Evolutionary conservation across 2,797 vertebrate species (phyloP).

Genomic region (Numenius phaeopus): DNA sequence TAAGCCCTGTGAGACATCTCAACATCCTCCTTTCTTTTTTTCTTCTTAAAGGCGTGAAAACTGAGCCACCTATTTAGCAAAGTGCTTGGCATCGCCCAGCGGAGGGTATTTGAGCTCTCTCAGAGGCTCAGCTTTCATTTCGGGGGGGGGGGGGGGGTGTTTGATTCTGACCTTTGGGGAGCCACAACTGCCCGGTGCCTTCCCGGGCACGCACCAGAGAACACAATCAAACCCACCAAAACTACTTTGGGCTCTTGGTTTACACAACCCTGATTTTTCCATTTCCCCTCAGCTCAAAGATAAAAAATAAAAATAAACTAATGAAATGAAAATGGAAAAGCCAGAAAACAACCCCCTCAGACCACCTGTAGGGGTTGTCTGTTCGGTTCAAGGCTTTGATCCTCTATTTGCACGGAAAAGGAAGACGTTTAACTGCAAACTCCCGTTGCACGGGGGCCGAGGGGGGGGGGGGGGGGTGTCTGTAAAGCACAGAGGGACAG

Average conservation of each 20-base stretch:
- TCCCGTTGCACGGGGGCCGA: background rate
- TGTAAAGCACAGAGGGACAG: background rate
- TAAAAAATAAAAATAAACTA: background rate
- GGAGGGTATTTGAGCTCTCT: background rate
- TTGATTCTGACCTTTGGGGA: background rate
- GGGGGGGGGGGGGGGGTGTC: background rate
- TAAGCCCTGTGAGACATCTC: background rate
- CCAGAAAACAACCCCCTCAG: background rate
- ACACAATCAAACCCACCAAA: background rate
- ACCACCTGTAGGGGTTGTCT: background rate
- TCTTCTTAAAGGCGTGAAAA: background rate
- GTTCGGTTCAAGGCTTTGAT: background rate
- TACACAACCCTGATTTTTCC: background rate
- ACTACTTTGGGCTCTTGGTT: background rate
- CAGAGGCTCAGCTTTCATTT: background rate
- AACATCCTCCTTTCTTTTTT: background rate
- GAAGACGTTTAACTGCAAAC: background rate
- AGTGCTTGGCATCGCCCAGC: background rate
- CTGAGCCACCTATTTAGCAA: background rate
- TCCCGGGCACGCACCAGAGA: background rate
- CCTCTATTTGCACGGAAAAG: constrained; percentile 2
- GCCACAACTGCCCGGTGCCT: background rate
- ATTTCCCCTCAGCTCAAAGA: background rate
- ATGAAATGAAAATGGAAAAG: background rate
- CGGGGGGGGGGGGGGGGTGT: background rate